Conservation (phyloP, 2,797 vertebrate genomes). For the Microctenopoma stevenorrisi region DNA sequence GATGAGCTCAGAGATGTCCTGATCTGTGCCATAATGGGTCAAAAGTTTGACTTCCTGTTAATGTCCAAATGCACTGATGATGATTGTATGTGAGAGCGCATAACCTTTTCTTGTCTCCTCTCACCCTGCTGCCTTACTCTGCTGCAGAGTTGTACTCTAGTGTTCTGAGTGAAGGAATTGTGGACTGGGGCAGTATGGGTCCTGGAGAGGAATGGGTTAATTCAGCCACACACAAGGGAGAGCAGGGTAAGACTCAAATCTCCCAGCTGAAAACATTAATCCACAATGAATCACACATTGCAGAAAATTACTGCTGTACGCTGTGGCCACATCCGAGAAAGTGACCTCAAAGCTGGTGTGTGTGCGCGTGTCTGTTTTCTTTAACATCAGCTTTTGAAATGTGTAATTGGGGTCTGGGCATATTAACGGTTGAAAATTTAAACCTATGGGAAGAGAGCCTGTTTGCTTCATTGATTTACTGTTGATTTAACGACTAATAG, state of each 20-base stretch:
- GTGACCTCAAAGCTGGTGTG: background rate
- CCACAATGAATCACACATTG: constrained; percentile 20
- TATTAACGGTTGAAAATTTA: background rate
- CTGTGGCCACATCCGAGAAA: background rate
- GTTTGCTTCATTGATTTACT: constrained; percentile 10
- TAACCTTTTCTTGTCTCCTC: constrained; percentile 66
- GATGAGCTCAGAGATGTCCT: background rate
- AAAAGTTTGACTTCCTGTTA: constrained; percentile 53
- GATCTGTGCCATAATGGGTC: constrained; percentile 8
- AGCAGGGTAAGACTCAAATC: constrained; percentile 81
- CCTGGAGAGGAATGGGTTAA: constrained; percentile 77
- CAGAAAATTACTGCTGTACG: background rate
- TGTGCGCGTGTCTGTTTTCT: no score
- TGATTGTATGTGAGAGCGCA: constrained; percentile 1
- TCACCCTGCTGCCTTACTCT: constrained; percentile 59
- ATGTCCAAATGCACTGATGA: constrained; percentile 31
- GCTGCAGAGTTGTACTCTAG: constrained; percentile 83
- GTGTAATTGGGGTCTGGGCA: background rate
- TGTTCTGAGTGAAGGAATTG: constrained; percentile 80
- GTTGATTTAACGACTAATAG: constrained; percentile 30
- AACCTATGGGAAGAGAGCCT: background rate
- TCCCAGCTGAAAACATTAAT: constrained; percentile 15
- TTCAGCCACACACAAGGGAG: constrained; percentile 57
- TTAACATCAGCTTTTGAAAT: background rate
- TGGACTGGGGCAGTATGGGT: constrained; percentile 82